Evolutionary conservation across 1,140 invertebrate genomes (phyloP).

Genomic region (Macrosteles quadrilineatus): DNA sequence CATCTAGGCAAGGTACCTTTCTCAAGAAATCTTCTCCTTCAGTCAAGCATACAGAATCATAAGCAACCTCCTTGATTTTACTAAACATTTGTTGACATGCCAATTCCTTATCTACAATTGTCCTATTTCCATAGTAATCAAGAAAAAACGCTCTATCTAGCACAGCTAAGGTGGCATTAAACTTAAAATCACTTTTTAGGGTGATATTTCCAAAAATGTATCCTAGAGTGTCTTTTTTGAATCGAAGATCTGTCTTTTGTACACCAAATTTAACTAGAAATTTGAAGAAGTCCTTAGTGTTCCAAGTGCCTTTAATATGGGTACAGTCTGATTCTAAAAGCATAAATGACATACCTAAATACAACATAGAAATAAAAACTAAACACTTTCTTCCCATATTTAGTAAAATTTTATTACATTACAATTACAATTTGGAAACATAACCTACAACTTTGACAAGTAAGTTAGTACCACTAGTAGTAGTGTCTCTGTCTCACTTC

Average conservation of each 20-base stretch:
- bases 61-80: conserved; percentile 77
- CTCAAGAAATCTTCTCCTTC: conserved; percentile 85
- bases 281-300: conserved; percentile 78
- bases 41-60: conserved; percentile 79
- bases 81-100: conserved; percentile 86
- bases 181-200: conserved; percentile 61
- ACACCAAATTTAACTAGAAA: conserved; percentile 95
- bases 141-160: conserved; percentile 85
- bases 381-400: no score
- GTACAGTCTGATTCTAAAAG: conserved; percentile 22
- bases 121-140: conserved; percentile 82
- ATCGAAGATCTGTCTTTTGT: conserved; percentile 89
- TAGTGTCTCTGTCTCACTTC: no score
- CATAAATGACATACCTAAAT: conserved; percentile 2
- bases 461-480: no score
- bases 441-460: no score
- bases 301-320: conserved; percentile 65
- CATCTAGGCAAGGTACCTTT: conserved; percentile 80
- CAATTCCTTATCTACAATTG: conserved; percentile 58
- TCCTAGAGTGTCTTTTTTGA: conserved; percentile 79
- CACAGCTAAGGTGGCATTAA: conserved; percentile 81
- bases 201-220: conserved; percentile 96
- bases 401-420: no score
- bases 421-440: no score
- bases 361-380: neutral